phyloP scores from a whole-genome alignment of 2,888 invertebrate species.

The Xanthia icteritia region DNA sequence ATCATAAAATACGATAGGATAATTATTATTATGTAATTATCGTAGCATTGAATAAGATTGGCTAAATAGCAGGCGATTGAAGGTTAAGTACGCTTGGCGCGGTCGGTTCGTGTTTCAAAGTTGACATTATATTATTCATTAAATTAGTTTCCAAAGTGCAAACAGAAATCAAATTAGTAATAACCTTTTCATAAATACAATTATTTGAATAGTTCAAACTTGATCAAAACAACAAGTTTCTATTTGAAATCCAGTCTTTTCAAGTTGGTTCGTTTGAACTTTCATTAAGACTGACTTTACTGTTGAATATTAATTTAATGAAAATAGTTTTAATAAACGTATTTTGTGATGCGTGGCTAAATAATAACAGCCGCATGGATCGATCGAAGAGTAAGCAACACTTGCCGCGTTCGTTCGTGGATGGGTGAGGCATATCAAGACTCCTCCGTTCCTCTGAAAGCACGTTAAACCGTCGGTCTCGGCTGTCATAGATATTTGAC shows the following conservation, averaged over 20 bases:
- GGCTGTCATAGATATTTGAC: too few species aligned
- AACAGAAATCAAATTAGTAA: background rate
- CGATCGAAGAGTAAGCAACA: too few species aligned
- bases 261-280: background rate
- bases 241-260: background rate
- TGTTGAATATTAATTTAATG: background rate
- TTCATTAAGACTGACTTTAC: background rate
- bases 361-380: too few species aligned
- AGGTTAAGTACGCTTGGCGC: too few species aligned
- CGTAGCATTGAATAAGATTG: too few species aligned
- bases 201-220: background rate
- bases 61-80: too few species aligned
- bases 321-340: background rate
- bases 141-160: background rate
- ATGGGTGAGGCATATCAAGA: too few species aligned
- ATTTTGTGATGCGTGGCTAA: background rate
- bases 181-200: background rate
- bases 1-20: too few species aligned
- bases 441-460: too few species aligned
- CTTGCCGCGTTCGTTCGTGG: too few species aligned
- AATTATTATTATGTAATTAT: too few species aligned
- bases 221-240: background rate
- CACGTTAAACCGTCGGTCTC: too few species aligned
- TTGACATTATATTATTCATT: background rate
- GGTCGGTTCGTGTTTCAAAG: background rate